A percentile compares a stretch with the other conserved stretches of the same genome.
phyloP scores from a whole-genome alignment of 2,113 vertebrate species.

The Tragelaphus buxtoni region DNA sequence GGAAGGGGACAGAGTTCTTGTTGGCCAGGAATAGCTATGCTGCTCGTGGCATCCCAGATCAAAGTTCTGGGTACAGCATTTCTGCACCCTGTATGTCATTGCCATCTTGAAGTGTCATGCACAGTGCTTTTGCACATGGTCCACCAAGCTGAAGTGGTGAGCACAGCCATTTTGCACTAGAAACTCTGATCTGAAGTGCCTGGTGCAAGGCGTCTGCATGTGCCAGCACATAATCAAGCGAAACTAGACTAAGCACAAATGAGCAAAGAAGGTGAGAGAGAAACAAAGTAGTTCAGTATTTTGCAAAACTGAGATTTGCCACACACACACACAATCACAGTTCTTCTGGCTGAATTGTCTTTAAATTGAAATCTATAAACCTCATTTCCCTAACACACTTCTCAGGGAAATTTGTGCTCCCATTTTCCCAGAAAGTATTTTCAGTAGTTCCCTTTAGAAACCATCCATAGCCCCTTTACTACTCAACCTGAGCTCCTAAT shows the following conservation, averaged over 20 bases:
- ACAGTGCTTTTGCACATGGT: neutral
- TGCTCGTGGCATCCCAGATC: neutral
- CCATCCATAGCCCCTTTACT: neutral
- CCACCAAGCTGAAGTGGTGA: neutral
- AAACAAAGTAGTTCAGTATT: neutral
- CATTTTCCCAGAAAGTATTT: conserved; percentile 28
- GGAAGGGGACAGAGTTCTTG: neutral
- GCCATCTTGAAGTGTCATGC: neutral
- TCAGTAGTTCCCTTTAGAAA: neutral
- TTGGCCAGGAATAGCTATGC: neutral
- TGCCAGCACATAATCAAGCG: neutral
- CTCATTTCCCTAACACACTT: neutral
- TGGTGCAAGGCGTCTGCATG: neutral
- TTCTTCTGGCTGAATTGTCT: neutral
- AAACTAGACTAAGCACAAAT: neutral
- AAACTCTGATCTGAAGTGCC: neutral
- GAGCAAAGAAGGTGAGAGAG: neutral
- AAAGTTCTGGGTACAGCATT: neutral
- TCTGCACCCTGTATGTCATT: neutral
- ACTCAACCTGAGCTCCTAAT: neutral
- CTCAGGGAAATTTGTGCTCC: neutral
- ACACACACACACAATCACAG: neutral
- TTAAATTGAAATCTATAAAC: conserved; percentile 26
- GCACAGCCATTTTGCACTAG: neutral
- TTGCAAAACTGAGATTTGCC: neutral